A percentile compares a stretch with the other conserved stretches of the same genome.
phyloP scores from a whole-genome alignment of 2,797 vertebrate species.

The Microctenopoma steveboyesi region DNA sequence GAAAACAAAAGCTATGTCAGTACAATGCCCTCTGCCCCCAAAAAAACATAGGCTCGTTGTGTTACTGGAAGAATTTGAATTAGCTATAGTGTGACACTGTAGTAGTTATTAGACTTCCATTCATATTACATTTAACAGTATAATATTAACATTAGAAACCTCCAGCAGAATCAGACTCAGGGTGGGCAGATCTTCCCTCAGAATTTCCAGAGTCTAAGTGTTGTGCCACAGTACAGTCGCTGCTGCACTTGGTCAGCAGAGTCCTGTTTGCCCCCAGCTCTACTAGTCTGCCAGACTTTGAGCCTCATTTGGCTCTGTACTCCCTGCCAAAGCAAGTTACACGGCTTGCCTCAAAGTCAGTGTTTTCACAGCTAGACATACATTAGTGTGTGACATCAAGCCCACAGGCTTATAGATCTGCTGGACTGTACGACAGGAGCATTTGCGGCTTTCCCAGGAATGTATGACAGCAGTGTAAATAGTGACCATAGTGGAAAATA shows the following conservation, averaged over 20 bases:
- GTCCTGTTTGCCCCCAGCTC: constrained; percentile 57
- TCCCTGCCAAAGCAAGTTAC: constrained; percentile 71
- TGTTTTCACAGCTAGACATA: constrained; percentile 77
- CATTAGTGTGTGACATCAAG: constrained; percentile 70
- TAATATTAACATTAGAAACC: too few relatives aligned
- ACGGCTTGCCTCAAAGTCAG: constrained; percentile 63
- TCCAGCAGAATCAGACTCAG: too few relatives aligned
- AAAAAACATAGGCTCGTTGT: neutral
- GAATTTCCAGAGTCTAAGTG: constrained; percentile 50
- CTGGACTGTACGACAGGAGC: constrained; percentile 69
- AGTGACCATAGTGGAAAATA: constrained; percentile 38
- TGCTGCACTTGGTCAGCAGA: constrained; percentile 46
- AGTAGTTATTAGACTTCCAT: too few relatives aligned
- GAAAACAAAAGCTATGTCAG: constrained; percentile 17
- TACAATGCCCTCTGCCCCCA: neutral
- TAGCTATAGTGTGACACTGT: neutral
- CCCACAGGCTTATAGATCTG: constrained; percentile 68
- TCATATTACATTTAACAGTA: too few relatives aligned
- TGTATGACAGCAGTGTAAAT: constrained; percentile 65
- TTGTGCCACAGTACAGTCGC: constrained; percentile 44
- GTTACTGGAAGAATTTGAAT: constrained; percentile 8
- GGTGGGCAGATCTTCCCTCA: constrained; percentile 18
- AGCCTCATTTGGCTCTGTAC: constrained; percentile 65
- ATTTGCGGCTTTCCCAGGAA: constrained; percentile 70
- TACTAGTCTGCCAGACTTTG: constrained; percentile 68